Conservation (phyloP, 30 jellyfish, hydroid and myxozoan species). For the Rhopilema esculentum region DNA sequence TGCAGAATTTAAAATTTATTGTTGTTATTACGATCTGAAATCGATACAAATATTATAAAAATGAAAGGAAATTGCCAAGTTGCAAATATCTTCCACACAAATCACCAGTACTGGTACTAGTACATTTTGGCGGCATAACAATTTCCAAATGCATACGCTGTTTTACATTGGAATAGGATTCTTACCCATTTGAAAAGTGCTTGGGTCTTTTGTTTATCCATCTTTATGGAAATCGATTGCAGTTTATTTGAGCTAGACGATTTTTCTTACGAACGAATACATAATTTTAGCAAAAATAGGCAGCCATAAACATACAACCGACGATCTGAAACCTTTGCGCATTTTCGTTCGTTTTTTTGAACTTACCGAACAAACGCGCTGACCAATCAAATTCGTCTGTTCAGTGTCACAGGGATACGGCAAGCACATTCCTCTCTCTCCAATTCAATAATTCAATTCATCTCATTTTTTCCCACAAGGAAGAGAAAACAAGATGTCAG, state of each 20-base stretch:
- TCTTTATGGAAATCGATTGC: background rate
- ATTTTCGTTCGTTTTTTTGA: background rate
- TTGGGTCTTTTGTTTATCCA: background rate
- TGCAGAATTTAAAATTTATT: too few species aligned
- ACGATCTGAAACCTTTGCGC: background rate
- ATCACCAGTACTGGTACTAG: too few species aligned
- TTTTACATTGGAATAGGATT: background rate
- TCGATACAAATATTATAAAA: too few species aligned
- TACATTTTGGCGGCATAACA: background rate
- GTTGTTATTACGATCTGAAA: too few species aligned
- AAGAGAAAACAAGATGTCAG: background rate
- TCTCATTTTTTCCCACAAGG: background rate
- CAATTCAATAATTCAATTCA: background rate
- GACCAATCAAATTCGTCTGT: background rate
- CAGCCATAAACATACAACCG: background rate
- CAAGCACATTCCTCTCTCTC: background rate
- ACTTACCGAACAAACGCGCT: background rate
- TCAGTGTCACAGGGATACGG: background rate
- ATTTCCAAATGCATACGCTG: background rate
- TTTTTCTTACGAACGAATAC: background rate
- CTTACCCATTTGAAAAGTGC: background rate
- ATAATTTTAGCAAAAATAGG: too few species aligned
- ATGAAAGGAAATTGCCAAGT: too few species aligned
- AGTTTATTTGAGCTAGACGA: background rate
- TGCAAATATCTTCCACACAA: too few species aligned